phyloP scores from a whole-genome alignment of 2,113 vertebrate genomes.

The Pelusios castaneus region DNA sequence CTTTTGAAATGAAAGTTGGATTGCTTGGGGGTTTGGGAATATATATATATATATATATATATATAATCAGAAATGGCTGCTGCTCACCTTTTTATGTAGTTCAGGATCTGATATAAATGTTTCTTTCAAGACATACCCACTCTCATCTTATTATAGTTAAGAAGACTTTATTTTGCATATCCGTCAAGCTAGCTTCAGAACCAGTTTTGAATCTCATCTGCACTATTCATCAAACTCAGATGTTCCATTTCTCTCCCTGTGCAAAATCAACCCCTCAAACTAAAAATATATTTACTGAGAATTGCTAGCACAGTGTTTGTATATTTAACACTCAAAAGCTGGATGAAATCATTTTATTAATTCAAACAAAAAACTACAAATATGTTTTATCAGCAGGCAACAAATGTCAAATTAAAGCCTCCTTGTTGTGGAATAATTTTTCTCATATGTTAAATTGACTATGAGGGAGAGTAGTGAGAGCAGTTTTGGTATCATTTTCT shows the following conservation, averaged over 20 bases:
- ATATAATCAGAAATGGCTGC: conserved; percentile 9
- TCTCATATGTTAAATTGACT: background rate
- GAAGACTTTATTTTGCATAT: conserved; percentile 1
- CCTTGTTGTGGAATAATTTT: background rate
- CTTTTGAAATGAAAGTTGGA: conserved; percentile 12
- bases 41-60: no score
- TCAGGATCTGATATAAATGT: conserved; percentile 19
- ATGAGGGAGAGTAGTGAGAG: background rate
- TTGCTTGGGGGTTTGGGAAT: background rate
- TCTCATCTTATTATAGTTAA: conserved; percentile 11
- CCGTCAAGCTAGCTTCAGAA: background rate
- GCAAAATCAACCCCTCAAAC: background rate
- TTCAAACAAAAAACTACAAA: background rate
- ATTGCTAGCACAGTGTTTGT: background rate
- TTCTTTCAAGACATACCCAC: background rate
- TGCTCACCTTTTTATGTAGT: conserved; percentile 20
- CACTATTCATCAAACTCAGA: background rate
- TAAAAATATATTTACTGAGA: background rate
- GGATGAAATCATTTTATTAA: background rate
- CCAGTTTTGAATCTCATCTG: background rate
- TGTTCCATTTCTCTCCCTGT: background rate
- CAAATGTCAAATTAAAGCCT: background rate
- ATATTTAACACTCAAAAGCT: background rate
- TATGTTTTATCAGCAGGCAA: background rate
- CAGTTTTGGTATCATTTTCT: background rate